Evolutionary conservation across 1,140 invertebrate species (phyloP).

Genomic region (Bombus turneri): DNA sequence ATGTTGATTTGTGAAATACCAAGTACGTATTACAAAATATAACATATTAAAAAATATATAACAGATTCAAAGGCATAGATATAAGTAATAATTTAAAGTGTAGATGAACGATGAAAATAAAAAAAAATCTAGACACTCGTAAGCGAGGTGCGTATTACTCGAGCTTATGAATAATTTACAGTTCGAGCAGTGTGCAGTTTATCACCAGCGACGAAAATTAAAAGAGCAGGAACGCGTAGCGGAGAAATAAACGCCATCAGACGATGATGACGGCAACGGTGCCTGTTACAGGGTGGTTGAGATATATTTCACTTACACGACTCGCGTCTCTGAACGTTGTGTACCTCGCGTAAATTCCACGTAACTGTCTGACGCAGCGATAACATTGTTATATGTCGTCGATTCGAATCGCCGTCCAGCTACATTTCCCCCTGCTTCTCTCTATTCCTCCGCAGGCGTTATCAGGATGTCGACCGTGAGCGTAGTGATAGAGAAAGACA

Average conservation of each 20-base stretch:
- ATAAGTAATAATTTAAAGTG: not conserved
- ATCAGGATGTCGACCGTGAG: not conserved
- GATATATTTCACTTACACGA: conserved; percentile 76
- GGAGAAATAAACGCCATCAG: conserved; percentile 1
- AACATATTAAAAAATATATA: not conserved
- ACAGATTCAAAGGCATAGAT: not conserved
- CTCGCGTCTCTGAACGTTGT: conserved; percentile 67
- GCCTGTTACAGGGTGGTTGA: conserved; percentile 49
- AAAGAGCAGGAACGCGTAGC: not conserved
- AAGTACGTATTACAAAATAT: not conserved
- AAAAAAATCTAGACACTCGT: not conserved
- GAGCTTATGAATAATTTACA: conserved; percentile 2
- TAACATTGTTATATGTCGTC: conserved; percentile 72
- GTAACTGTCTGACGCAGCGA: conserved; percentile 77
- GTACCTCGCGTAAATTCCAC: conserved; percentile 75
- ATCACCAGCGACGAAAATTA: not conserved
- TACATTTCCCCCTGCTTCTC: conserved; percentile 46
- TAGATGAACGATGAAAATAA: not conserved
- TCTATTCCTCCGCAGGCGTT: not conserved
- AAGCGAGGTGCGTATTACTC: not conserved
- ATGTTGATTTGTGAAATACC: not conserved
- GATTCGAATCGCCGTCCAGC: conserved; percentile 64
- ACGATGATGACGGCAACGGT: conserved; percentile 22
- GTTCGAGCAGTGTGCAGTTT: not conserved
- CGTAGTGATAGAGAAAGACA: not conserved